A percentile compares a stretch with the other conserved stretches of the same genome.
phyloP scores from a whole-genome alignment of 2,888 invertebrate genomes.

The Callosobruchus maculatus region DNA sequence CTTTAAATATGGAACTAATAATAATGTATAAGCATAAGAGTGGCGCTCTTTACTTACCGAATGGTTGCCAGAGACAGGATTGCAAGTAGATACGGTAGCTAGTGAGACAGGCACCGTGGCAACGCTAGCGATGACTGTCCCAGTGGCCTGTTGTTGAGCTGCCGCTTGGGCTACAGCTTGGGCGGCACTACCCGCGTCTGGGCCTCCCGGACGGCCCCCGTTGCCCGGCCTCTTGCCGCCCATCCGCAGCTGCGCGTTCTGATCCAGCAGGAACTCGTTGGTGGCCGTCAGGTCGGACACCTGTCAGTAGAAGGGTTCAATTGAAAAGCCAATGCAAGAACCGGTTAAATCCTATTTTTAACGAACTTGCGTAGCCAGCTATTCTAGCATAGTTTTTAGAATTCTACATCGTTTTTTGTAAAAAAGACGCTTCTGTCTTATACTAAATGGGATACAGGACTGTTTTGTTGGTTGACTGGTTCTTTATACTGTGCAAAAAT shows the following conservation, averaged over 20 bases:
- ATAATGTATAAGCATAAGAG: no score
- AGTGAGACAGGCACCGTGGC: conserved; percentile 61
- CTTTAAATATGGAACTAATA: no score
- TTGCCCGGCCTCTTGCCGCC: conserved; percentile 55
- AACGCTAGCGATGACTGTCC: conserved; percentile 58
- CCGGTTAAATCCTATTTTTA: no score
- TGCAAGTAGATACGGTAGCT: conserved; percentile 56
- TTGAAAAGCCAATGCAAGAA: no score
- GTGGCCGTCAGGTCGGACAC: conserved; percentile 69
- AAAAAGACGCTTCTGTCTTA: no score
- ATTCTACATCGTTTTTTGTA: no score
- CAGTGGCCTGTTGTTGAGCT: conserved; percentile 48
- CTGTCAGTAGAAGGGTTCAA: conserved; percentile 32
- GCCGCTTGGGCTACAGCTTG: conserved; percentile 40
- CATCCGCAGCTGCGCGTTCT: conserved; percentile 69
- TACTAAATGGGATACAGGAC: no score
- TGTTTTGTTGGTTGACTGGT: no score
- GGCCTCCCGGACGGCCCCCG: conserved; percentile 33
- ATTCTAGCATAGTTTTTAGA: no score
- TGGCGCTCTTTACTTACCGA: conserved; percentile 50
- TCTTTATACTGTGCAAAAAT: no score
- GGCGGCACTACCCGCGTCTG: conserved; percentile 30
- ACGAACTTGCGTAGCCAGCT: no score
- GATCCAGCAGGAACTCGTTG: conserved; percentile 74
- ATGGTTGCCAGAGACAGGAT: conserved; percentile 46